Base-by-base conservation (phyloP, 2,888 invertebrate species). In the Lypha dubia region DNA sequence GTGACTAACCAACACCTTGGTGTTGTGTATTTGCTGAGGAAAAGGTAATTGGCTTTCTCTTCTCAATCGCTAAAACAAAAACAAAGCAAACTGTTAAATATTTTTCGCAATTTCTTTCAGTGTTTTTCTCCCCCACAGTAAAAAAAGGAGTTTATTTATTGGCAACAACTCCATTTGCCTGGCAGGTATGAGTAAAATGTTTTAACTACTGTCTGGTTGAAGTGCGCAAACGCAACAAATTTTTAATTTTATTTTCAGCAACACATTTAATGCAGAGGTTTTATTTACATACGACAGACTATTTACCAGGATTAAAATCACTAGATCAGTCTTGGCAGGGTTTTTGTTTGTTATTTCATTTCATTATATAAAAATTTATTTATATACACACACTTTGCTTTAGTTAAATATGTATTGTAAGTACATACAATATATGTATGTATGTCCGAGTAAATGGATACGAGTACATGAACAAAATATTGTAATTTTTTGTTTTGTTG, bases 191-290 rank as follows among this genome's bases (percentile, higher is more conserved):
- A 32, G 84, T 67, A 8, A 71, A 56, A 49, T 24, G 3, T 15
- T 49, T 20, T 58, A 68, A 62, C 84, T 80, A 67, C 84, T 84
- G 84, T 84, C 84, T 84, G 84, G 84, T 56, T 17, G 32, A 17
- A 24, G 13, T 62, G 80, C 84, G 84, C 84, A 71, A 73, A 68
- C 68, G 84, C 76, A 76, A 80, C 80, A 84, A 80, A 65, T 35
- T 56, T 56, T 74, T 53, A 46, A 38, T 58, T 58, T n/a, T 49
- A 17, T 62, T 68, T 56, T 49, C 4, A n/a, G 11, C 46, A 53
- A 38, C 49, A 46, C 11, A 35, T 73, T 41, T 41, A 38, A 58
- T 49, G 35, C 68, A 62, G 41, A 41, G 81, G 20, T 7, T 58
- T 44, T 15, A 13, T 58, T 76, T 58, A 73, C 73, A 32, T 65